A percentile compares a stretch with the other conserved stretches of the same genome.
Evolutionary conservation across 2,113 vertebrate species (phyloP).

Genomic region (Theristicus caerulescens): DNA sequence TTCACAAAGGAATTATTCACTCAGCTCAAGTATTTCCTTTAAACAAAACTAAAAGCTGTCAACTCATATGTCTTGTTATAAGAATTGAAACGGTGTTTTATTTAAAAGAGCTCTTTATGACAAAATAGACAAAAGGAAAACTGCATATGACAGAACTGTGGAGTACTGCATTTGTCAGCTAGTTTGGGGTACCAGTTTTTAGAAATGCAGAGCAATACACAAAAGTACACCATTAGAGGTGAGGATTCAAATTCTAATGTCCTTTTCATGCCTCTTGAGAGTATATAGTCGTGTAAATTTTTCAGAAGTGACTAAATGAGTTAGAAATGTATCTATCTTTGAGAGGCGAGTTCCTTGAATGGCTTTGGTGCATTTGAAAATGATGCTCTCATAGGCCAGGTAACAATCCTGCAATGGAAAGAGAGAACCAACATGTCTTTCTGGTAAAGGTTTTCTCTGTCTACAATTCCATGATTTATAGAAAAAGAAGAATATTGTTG

Average conservation of each 20-base stretch:
- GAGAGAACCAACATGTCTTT: not conserved
- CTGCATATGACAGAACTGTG: not conserved
- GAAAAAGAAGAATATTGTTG: not conserved
- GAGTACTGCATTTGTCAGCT: not conserved
- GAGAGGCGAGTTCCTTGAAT: not conserved
- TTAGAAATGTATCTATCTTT: not conserved
- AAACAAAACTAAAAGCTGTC: slow-evolving; percentile 10
- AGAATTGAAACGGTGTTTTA: not conserved
- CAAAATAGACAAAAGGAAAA: not conserved
- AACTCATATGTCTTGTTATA: not conserved
- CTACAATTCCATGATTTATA: not conserved
- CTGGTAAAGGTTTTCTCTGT: not conserved
- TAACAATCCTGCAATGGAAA: not conserved
- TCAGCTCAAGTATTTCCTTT: slow-evolving; percentile 3
- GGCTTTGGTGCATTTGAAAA: not conserved
- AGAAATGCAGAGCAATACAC: not conserved
- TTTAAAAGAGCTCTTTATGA: not conserved
- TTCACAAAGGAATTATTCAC: slow-evolving; percentile 35
- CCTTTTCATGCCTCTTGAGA: not conserved
- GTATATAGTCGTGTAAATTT: not conserved
- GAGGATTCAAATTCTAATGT: not conserved
- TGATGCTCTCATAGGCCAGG: not conserved
- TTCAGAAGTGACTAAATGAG: not conserved
- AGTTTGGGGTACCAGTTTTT: not conserved
- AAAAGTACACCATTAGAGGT: not conserved